These are phyloP conservation scores for Epinephelus moara DNA, from an alignment of 2,113 vertebrate species.

Conservation along the genomic window DNA sequence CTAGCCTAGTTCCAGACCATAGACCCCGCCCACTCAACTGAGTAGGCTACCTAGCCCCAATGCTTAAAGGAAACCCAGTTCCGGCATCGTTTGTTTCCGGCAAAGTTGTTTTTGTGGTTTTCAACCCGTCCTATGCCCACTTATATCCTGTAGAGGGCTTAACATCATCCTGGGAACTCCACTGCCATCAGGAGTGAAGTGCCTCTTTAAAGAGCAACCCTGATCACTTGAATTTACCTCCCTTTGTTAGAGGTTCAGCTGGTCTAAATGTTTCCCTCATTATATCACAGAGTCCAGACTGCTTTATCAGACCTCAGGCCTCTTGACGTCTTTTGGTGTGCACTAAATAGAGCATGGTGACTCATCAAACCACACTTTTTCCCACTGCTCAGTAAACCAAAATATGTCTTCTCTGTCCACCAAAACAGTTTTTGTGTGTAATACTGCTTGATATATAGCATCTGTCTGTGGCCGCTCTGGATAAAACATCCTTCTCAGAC, in stretches of 20 bases:
- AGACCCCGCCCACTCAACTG: too few species aligned
- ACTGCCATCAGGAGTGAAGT: background rate
- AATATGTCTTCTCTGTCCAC: background rate
- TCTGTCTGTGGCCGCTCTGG: background rate
- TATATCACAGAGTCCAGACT: background rate
- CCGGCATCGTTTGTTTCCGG: too few species aligned
- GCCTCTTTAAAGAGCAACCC: background rate
- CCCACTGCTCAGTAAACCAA: background rate
- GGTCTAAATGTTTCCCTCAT: background rate
- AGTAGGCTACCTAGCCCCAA: too few species aligned
- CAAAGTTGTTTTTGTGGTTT: background rate
- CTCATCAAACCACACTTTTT: background rate
- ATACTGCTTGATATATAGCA: background rate
- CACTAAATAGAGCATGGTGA: constrained; percentile 9
- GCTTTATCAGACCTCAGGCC: background rate
- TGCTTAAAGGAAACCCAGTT: too few species aligned
- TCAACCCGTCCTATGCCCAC: background rate
- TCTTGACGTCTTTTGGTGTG: background rate
- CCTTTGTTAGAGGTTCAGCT: background rate
- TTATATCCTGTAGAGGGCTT: background rate
- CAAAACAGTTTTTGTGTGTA: background rate
- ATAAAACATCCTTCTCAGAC: background rate
- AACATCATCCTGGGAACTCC: background rate
- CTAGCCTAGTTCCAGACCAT: too few species aligned
- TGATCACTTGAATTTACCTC: background rate